These are phyloP conservation scores for Oophaga pumilio DNA, from an alignment of 2,113 vertebrate genomes.

Conservation along the genomic window DNA sequence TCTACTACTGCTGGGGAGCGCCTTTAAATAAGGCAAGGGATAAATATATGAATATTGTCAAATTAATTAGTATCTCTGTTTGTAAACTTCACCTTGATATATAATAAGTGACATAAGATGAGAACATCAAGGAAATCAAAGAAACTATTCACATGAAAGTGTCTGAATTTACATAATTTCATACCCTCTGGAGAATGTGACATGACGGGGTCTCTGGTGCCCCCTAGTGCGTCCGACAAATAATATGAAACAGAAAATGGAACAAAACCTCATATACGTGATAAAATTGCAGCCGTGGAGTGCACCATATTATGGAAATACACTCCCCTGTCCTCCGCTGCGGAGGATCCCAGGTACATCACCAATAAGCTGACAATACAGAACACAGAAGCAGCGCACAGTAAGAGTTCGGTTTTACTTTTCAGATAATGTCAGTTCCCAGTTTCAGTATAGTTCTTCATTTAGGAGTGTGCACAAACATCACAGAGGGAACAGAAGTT, in stretches of 20 bases:
- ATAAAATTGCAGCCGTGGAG: not conserved
- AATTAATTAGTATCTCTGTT: not conserved
- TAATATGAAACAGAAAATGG: not conserved
- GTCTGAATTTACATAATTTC: not conserved
- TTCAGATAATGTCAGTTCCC: too few species aligned
- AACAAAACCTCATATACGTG: not conserved
- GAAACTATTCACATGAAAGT: not conserved
- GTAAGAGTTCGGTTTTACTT: too few species aligned
- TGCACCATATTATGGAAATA: too few species aligned
- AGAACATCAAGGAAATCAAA: not conserved
- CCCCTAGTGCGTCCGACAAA: not conserved
- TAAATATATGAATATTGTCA: slow-evolving; percentile 4
- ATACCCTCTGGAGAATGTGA: not conserved
- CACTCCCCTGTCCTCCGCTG: too few species aligned
- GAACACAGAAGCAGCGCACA: too few species aligned
- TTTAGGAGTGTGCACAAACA: too few species aligned
- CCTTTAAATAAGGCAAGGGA: not conserved
- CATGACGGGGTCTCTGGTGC: not conserved
- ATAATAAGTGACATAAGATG: not conserved
- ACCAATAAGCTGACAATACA: too few species aligned
- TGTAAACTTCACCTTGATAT: not conserved
- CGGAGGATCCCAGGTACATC: too few species aligned
- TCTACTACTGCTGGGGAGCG: not conserved
- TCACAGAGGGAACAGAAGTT: too few species aligned
- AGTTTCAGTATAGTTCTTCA: too few species aligned